Evolutionary conservation across 2,113 vertebrate genomes (phyloP).

Genomic region (Poecilia latipinna): DNA sequence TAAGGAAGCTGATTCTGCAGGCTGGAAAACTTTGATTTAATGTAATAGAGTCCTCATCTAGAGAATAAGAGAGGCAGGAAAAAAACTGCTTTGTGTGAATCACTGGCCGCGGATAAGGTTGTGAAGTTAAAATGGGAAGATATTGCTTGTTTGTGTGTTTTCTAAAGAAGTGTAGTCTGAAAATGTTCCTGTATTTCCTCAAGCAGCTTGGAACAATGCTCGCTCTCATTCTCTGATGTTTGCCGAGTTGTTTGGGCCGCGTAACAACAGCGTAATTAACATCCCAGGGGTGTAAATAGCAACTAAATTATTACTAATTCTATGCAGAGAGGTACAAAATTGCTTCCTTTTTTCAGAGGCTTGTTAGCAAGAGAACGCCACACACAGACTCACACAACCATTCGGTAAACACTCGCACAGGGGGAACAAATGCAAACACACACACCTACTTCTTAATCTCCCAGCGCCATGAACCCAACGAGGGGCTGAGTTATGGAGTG

Average conservation of each 20-base stretch:
- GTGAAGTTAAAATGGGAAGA: constrained; percentile 21
- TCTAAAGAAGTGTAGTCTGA: constrained; percentile 9
- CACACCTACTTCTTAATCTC: constrained; percentile 57
- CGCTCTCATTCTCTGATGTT: constrained; percentile 66
- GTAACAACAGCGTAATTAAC: constrained; percentile 72
- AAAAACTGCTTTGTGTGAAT: constrained; percentile 23
- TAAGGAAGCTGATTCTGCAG: constrained; percentile 66
- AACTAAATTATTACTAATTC: constrained; percentile 75
- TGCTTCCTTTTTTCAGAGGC: constrained; percentile 53
- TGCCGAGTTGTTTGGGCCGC: constrained; percentile 60
- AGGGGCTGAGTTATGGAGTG: constrained; percentile 56
- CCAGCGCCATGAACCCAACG: constrained; percentile 37
- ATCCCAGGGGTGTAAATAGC: constrained; percentile 68
- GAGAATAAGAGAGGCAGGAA: neutral
- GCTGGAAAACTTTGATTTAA: constrained; percentile 71
- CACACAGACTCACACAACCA: constrained; percentile 14
- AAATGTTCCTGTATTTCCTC: constrained; percentile 30
- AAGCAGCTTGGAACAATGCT: constrained; percentile 42
- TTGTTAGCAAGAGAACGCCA: constrained; percentile 49
- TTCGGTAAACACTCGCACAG: constrained; percentile 13
- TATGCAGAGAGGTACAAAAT: constrained; percentile 74
- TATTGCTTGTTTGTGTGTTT: constrained; percentile 16
- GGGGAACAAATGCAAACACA: constrained; percentile 7
- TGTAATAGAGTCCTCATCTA: constrained; percentile 68
- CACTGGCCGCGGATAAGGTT: neutral